phyloP scores from a whole-genome alignment of 2,113 vertebrate species.

The Syngnathus typhle region DNA sequence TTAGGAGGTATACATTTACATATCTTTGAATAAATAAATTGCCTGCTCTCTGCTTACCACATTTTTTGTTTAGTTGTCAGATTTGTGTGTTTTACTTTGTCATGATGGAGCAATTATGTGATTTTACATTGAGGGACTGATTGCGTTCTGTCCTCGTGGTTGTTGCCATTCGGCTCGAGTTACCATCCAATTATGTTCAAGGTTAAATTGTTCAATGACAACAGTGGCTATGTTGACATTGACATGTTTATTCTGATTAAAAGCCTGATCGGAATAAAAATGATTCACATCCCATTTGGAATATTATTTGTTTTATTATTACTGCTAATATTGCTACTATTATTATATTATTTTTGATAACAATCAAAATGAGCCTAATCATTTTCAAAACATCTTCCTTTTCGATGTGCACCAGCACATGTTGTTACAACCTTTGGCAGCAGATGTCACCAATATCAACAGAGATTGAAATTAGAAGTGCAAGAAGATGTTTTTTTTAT shows the following conservation, averaged over 20 bases:
- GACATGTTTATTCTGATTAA: too few species aligned
- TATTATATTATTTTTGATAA: not conserved
- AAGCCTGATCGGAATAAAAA: too few species aligned
- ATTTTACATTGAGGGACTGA: not conserved
- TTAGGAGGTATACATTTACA: conserved; percentile 60
- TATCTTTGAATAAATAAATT: conserved; percentile 56
- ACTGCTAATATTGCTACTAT: not conserved
- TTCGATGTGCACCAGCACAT: not conserved
- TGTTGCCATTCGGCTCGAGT: not conserved
- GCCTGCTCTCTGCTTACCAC: conserved; percentile 14
- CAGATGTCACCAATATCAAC: conserved; percentile 1
- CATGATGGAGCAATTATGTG: conserved; percentile 3
- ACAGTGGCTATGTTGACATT: too few species aligned
- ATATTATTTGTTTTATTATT: not conserved
- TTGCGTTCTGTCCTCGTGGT: not conserved
- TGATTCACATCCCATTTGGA: too few species aligned
- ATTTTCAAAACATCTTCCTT: not conserved
- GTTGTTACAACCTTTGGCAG: not conserved
- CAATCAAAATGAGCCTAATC: not conserved
- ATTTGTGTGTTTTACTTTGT: conserved; percentile 9
- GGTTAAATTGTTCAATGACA: not conserved
- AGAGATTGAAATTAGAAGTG: not conserved
- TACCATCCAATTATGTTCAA: not conserved
- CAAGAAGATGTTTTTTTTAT: not conserved
- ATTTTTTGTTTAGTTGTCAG: conserved; percentile 23